Evolutionary conservation across 2,888 invertebrate genomes (phyloP).

Genomic region (Spisula solida): DNA sequence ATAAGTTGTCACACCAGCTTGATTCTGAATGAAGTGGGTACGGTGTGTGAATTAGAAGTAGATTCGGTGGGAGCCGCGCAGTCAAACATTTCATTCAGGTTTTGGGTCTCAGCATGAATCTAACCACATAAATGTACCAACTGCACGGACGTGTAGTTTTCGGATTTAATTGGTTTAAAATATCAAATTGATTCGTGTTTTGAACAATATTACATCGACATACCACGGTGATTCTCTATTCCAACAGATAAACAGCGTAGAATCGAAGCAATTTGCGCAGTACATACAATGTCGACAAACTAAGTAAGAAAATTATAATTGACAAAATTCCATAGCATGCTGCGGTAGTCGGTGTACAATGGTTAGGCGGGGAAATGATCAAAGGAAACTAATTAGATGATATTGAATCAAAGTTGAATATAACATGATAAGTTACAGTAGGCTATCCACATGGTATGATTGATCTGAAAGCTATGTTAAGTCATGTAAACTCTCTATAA

Average conservation of each 20-base stretch:
- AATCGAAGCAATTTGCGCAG: constrained; percentile 49
- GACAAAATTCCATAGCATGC: constrained; percentile 57
- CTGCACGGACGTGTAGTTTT: constrained; percentile 13
- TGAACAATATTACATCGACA: constrained; percentile 25
- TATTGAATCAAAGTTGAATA: constrained; percentile 61
- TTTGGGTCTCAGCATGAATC: neutral
- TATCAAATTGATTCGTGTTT: constrained; percentile 25
- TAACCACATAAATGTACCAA: neutral
- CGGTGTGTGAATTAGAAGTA: neutral
- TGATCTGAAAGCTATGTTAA: constrained; percentile 46
- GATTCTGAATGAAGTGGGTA: neutral
- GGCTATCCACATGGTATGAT: constrained; percentile 37
- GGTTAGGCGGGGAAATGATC: constrained; percentile 66
- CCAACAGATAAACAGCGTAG: constrained; percentile 35
- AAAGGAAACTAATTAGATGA: constrained; percentile 67
- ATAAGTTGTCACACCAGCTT: too few species aligned
- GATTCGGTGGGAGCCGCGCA: neutral
- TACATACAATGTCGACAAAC: constrained; percentile 40
- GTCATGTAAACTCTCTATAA: constrained; percentile 44
- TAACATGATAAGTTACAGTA: constrained; percentile 53
- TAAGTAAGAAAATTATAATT: constrained; percentile 50
- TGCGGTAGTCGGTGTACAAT: constrained; percentile 55
- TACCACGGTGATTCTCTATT: constrained; percentile 16
- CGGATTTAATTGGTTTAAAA: constrained; percentile 38
- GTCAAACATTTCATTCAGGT: neutral